Evolutionary conservation across 2,797 vertebrate species (phyloP).

Genomic region (Meda fulgida): DNA sequence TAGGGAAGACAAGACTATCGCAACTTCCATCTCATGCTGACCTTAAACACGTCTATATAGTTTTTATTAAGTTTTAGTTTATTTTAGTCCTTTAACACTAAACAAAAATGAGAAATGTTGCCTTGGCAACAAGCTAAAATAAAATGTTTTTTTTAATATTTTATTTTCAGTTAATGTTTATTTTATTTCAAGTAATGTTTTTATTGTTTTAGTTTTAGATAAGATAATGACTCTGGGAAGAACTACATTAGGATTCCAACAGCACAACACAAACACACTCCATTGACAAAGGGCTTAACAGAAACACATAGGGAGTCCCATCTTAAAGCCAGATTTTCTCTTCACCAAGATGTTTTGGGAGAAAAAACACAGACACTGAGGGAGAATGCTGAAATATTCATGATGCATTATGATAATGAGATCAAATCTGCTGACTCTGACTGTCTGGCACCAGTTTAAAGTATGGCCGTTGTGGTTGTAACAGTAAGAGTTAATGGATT

Average conservation of each 20-base stretch:
- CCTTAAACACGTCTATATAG: not conserved
- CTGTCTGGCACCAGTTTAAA: slow-evolving; percentile 25
- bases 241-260: slow-evolving; percentile 18
- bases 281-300: slow-evolving; percentile 19
- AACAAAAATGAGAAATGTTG: not conserved
- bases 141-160: not conserved
- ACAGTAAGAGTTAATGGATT: slow-evolving; percentile 34
- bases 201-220: not conserved
- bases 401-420: slow-evolving; percentile 37
- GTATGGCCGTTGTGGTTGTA: slow-evolving; percentile 28
- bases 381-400: slow-evolving; percentile 37
- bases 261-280: slow-evolving; percentile 8
- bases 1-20: not conserved
- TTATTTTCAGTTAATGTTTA: not conserved
- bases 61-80: not conserved
- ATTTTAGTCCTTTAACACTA: not conserved
- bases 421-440: slow-evolving; percentile 28
- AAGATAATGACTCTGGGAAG: not conserved
- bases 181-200: not conserved
- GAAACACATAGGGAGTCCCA: not conserved
- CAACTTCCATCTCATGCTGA: not conserved
- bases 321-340: slow-evolving; percentile 7
- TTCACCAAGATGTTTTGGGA: slow-evolving; percentile 13
- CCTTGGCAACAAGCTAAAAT: not conserved
- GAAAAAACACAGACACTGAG: not conserved